Percentiles rank a stretch among this genome's conserved stretches.
These are phyloP conservation scores for Stenopsyche tienmushanensis DNA, from an alignment of 1,140 invertebrate species.

Conservation along the genomic window DNA sequence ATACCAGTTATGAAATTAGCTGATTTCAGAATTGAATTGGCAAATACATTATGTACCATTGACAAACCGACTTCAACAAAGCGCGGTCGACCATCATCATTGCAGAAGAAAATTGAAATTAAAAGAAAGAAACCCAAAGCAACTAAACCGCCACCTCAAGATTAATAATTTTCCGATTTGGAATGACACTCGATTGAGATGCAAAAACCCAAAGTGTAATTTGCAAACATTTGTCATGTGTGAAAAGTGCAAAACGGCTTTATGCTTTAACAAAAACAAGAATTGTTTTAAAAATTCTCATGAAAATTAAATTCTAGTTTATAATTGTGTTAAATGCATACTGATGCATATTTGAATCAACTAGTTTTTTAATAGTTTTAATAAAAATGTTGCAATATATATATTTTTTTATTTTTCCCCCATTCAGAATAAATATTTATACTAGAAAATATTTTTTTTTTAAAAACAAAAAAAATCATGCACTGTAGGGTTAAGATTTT, in stretches of 20 bases:
- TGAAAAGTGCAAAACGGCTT: neutral
- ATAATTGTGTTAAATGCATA: neutral
- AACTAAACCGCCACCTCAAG: neutral
- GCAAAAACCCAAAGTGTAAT: neutral
- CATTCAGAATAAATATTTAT: too few relatives aligned
- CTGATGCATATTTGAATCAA: neutral
- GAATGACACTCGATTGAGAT: neutral
- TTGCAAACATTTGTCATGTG: neutral
- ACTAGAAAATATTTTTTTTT: neutral
- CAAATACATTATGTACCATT: slow-evolving; percentile 12
- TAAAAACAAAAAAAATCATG: neutral
- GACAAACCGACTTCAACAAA: neutral
- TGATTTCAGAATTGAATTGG: slow-evolving; percentile 11
- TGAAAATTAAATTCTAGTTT: neutral
- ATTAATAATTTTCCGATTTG: slow-evolving; percentile 2
- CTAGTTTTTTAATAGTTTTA: neutral
- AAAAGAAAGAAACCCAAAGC: neutral
- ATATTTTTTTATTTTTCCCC: neutral
- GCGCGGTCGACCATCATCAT: neutral
- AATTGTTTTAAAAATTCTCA: neutral
- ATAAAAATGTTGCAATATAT: neutral
- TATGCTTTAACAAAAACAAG: neutral
- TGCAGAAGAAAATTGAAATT: neutral
- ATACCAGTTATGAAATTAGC: slow-evolving; percentile 9
- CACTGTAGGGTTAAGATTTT: neutral